Conservation (phyloP, 2,113 vertebrate species). For the Gobius niger region DNA sequence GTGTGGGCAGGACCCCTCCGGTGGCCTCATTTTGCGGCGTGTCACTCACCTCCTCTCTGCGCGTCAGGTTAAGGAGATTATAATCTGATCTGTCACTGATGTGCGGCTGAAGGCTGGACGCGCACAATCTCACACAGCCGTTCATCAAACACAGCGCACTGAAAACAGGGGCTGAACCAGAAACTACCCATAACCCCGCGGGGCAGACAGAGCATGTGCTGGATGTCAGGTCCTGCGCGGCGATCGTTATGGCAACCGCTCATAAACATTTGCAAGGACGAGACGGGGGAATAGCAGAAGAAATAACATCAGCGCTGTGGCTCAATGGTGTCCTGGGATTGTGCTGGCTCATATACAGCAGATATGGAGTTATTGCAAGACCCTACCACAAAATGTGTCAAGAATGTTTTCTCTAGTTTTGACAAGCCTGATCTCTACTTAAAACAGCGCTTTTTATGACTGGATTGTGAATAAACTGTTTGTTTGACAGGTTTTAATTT, state of each 20-base stretch:
- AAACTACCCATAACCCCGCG: constrained; percentile 43
- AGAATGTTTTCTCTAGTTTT: no score
- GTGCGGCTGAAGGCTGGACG: constrained; percentile 20
- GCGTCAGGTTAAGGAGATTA: constrained; percentile 60
- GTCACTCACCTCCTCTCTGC: constrained; percentile 57
- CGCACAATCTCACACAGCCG: constrained; percentile 22
- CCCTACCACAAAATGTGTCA: background rate
- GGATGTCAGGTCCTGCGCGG: constrained; percentile 37
- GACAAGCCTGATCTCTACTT: no score
- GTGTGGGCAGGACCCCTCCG: constrained; percentile 20
- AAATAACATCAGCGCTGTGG: constrained; percentile 14
- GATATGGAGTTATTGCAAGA: background rate
- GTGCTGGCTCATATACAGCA: background rate
- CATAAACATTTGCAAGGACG: constrained; percentile 49
- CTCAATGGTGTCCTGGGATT: background rate
- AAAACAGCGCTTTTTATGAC: no score
- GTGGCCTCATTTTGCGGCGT: constrained; percentile 55
- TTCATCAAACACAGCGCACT: constrained; percentile 42
- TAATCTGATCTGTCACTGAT: constrained; percentile 57
- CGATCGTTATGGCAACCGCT: constrained; percentile 40
- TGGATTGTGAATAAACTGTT: no score
- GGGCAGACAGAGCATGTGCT: constrained; percentile 23
- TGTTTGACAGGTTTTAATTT: no score
- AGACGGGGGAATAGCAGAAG: constrained; percentile 28
- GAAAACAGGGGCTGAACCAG: constrained; percentile 38